Base-by-base conservation (phyloP, 2,888 invertebrate genomes). In the Cinara cedri region DNA sequence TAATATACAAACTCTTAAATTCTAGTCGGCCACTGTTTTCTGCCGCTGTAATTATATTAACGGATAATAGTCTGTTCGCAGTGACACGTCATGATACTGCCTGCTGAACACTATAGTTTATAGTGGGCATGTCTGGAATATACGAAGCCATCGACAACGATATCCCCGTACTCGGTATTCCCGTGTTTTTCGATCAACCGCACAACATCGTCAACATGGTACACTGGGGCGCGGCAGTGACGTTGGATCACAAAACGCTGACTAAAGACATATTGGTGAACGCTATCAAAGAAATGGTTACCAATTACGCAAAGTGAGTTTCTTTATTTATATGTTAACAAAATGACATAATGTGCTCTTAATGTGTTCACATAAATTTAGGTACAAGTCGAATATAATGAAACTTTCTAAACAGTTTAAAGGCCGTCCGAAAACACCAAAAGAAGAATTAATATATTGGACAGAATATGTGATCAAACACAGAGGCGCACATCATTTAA, bases 381-480 rank as follows among this genome's bases (percentile, higher is more conserved):
- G 74, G 16, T 75, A 75, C 11, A 65, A 63, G 8, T 16, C 4
- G 1, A 75, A 75, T n/a, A 42, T 42, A 13, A 54, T 65, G 65
- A 42, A 63, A 51, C 54, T 75, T 8, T 75, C 74, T 10, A 66
- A 19, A 51, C 66, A 49, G 66, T 75, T 75, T 66, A 74, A 51
- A 3, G 74, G 63, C 51, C 74, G 76, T 60, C 68, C 16, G 8
- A 60, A 46, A 26, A 68, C 66, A 21, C 57, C 42, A 1, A 68
- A 55, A 68, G 57, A 78, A 57, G 76, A 78, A 60, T 16, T 78
- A 14, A 65, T 78, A 68, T 78, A 68, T 57, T 78, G 76, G 76
- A 68, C 76, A 8, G 76, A 78, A 34, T 78, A 78, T 34, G 76
- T 78, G 2, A 60, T 78, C 16, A 78, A 78, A 68, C 68, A 78